phyloP scores from a whole-genome alignment of 30 jellyfish, hydroid and myxozoan genomes.

The Aurelia sp. region DNA sequence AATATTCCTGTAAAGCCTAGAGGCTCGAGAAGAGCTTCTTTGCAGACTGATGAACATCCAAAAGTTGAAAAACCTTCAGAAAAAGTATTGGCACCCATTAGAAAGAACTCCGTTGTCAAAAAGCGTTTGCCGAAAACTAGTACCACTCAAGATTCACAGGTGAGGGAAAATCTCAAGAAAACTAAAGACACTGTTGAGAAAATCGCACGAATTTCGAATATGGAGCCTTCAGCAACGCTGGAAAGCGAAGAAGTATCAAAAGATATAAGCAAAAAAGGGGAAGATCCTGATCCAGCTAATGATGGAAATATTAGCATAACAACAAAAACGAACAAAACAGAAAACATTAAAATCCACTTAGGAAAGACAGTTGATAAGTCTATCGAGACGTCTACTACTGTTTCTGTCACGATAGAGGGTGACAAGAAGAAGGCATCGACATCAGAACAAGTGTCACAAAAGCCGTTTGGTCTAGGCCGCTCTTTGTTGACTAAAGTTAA shows the following conservation, averaged over 20 bases:
- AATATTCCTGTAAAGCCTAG: constrained; percentile 58
- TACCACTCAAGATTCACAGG: constrained; percentile 4
- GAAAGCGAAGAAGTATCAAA: not conserved
- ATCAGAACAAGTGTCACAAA: constrained; percentile 27
- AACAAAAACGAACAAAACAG: constrained; percentile 77
- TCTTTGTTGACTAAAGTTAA: constrained; percentile 81
- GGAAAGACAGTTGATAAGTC: constrained; percentile 92
- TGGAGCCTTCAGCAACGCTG: not conserved
- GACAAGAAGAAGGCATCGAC: constrained; percentile 43
- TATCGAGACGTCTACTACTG: constrained; percentile 90
- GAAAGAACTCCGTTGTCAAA: constrained; percentile 52
- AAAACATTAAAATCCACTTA: constrained; percentile 83
- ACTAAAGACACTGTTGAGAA: constrained; percentile 49
- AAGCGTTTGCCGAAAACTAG: constrained; percentile 54
- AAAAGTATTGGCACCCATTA: constrained; percentile 38
- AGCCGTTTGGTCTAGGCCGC: constrained; percentile 60
- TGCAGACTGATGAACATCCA: constrained; percentile 30
- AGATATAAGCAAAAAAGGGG: not conserved
- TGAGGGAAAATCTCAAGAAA: constrained; percentile 6
- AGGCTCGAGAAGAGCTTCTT: constrained; percentile 47
- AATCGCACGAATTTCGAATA: constrained; percentile 20
- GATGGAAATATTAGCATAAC: constrained; percentile 75
- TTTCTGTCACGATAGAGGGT: constrained; percentile 76
- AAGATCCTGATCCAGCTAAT: not conserved
- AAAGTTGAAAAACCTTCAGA: constrained; percentile 28